Base-by-base conservation (phyloP, 2,113 vertebrate genomes). In the Urocolius indicus region DNA sequence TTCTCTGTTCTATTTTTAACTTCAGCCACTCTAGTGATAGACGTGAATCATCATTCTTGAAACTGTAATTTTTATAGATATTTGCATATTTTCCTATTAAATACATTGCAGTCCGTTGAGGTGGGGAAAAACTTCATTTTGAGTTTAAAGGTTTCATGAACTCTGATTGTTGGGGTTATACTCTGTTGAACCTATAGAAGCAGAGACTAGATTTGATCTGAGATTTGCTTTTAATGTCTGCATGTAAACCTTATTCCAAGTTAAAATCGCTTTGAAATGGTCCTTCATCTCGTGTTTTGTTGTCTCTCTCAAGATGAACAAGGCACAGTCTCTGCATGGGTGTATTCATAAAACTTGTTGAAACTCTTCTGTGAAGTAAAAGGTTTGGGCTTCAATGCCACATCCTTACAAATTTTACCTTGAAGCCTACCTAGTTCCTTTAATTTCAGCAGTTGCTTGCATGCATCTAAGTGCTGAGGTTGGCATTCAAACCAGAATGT, bases 1-100 rank as follows among this genome's bases (percentile, higher is more conserved):
- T 95, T 93, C 90, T 49, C 36, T 6, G 2, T 95, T 95, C 93
- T 96, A 76, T 89, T 93, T 97, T 94, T 96, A 90, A 54, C 66
- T 82, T 69, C 46, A 75, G 83, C 58, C 87, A 78, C 57, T 84
- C 52, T 81, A 84, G 49, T 46, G 57, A 58, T 71, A 96, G 85
- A 84, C 30, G 24, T 90, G 93, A 96, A 84, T 96, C 90, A 91
- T 93, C 78, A 58, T 87, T 78, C 36, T 54, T 68, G 68, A 87
- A 96, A 82, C 5, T 48, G 52, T 74, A 0, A 12, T 84, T 80
- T 94, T 85, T 45, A 26, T 78, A 48, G 81, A 61, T 78, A 71
- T 95, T 94, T 94, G 67, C 72, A 91, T 95, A 75, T 86, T 86
- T 95, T 95, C 94, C 85, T 92, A 19, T 66, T 45, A 85, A 87